A percentile compares a stretch with the other conserved stretches of the same genome.
phyloP scores from a whole-genome alignment of 2,113 vertebrate genomes.

The Apeltes quadracus region DNA sequence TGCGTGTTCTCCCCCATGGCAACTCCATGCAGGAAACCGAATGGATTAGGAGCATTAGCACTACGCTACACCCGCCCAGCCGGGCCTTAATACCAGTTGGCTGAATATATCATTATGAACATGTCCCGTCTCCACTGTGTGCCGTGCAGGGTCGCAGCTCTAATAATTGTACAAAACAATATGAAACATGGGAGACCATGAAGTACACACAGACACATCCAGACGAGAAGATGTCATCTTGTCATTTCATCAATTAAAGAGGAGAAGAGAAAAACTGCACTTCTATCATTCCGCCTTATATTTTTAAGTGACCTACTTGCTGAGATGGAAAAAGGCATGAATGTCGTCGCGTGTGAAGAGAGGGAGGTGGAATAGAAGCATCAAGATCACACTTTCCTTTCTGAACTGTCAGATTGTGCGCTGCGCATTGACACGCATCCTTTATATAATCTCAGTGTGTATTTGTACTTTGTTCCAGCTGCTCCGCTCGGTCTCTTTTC shows the following conservation, averaged over 20 bases:
- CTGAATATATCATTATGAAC: slow-evolving; percentile 50
- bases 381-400: slow-evolving; percentile 20
- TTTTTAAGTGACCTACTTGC: slow-evolving; percentile 64
- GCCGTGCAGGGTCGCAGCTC: slow-evolving; percentile 15
- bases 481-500: slow-evolving; percentile 11
- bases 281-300: slow-evolving; percentile 39
- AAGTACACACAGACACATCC: not conserved
- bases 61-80: not conserved
- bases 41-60: slow-evolving; percentile 46
- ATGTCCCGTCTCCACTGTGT: slow-evolving; percentile 35
- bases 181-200: not conserved
- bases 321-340: slow-evolving; percentile 16
- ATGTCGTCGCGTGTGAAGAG: slow-evolving; percentile 35
- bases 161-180: slow-evolving; percentile 19
- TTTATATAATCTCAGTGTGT: slow-evolving; percentile 21
- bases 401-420: slow-evolving; percentile 11
- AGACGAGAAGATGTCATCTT: not conserved
- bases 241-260: slow-evolving; percentile 34
- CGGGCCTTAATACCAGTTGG: slow-evolving; percentile 42
- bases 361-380: slow-evolving; percentile 7
- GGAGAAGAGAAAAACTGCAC: slow-evolving; percentile 7
- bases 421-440: not conserved
- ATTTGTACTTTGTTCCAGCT: slow-evolving; percentile 27
- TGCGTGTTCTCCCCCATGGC: slow-evolving; percentile 34
- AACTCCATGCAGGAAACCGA: slow-evolving; percentile 38